Base-by-base conservation (phyloP, 2,113 vertebrate species). In the Rhabdomys dilectus region DNA sequence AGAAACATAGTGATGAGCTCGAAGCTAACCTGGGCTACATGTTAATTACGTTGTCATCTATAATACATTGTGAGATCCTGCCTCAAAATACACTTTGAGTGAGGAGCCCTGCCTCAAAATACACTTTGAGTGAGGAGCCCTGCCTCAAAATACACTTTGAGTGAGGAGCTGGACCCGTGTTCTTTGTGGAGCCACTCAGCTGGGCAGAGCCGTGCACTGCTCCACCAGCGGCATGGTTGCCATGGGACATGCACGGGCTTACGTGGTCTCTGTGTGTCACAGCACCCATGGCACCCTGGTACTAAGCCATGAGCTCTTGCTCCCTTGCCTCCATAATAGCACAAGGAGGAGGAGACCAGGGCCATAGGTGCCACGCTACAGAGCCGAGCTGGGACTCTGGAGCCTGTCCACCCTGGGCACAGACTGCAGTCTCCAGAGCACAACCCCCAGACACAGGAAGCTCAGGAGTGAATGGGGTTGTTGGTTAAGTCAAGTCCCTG, bases 391-490 rank as follows among this genome's bases (percentile, higher is more conserved):
- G 39, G 0, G 26, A 51, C 53, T 82, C 22, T 34, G 15, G 75
- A 58, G 58, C 0, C 21, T 12, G 11, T 4, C 26, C 2, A 26
- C 58, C 89, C 34, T 13, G 85, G 80, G 29, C 66, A 45, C 64
- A 62, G 36, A 58, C 75, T 31, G 29, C 64, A 66, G 64, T 31
- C 29, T 66, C 64, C 64, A 13, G 64, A 66, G 29, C 64, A 31
- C 5, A 11, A 11, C 64, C 64, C 64, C 31, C 29, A 12, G 31
- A 68, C 31, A 68, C 5, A 5, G 66, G 66, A 15, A 2, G 66
- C n/a, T 2, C 3, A 3, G 3, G 11, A 13, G 26, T 6, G 16
- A 29, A 8, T 0, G 60, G 48, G 10, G 58, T 0, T 16, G 9
- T 0, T 0, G 15, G 72, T 68, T 48, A 84, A 90, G 89, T 22